A percentile compares a stretch with the other conserved stretches of the same genome.
Evolutionary conservation across 2,888 invertebrate species (phyloP).

Genomic region (Cybosia mesomella): DNA sequence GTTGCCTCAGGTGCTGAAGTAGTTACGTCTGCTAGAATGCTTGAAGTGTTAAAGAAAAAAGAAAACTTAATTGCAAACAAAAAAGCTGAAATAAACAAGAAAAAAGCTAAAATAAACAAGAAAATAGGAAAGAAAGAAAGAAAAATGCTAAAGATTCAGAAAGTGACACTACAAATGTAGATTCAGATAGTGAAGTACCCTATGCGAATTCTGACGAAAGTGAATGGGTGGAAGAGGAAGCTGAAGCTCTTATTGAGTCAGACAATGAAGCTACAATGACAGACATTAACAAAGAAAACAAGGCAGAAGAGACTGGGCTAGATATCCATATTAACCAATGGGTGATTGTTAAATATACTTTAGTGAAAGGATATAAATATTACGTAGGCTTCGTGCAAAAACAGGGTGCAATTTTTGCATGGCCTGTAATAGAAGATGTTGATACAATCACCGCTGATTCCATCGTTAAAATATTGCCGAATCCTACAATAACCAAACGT

Average conservation of each 20-base stretch:
- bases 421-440: constrained; percentile 30
- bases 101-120: not conserved
- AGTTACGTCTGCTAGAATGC: constrained; percentile 23
- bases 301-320: not conserved
- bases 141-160: not conserved
- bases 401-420: constrained; percentile 14
- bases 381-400: constrained; percentile 3
- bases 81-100: no score
- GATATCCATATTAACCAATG: not conserved
- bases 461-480: constrained; percentile 25
- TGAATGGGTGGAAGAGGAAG: not conserved
- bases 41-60: not conserved
- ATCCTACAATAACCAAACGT: constrained; percentile 26
- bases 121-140: not conserved
- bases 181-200: not conserved
- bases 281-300: not conserved
- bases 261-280: not conserved
- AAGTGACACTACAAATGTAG: no score
- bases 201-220: not conserved
- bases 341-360: not conserved
- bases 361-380: not conserved
- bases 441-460: constrained; percentile 27
- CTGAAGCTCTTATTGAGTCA: not conserved
- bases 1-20: constrained; percentile 32
- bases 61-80: not conserved